Percentiles rank a stretch among this genome's conserved stretches.
phyloP scores from a whole-genome alignment of 2,888 invertebrate genomes.

The Eupithecia subumbrata region DNA sequence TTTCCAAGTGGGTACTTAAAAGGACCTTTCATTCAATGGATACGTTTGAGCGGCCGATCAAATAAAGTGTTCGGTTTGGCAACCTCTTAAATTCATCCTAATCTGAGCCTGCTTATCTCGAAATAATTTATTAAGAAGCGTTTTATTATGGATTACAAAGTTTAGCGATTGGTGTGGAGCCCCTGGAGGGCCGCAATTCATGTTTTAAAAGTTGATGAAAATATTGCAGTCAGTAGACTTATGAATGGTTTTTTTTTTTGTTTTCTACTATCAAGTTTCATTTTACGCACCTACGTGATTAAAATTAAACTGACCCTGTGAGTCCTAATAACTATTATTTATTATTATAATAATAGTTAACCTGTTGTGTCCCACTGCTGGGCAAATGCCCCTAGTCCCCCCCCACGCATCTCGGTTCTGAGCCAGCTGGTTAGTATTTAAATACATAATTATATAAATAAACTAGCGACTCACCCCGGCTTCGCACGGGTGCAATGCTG shows the following conservation, averaged over 20 bases:
- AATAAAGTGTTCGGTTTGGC: slow-evolving; percentile 30
- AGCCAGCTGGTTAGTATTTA: no score
- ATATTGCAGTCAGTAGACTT: not conserved
- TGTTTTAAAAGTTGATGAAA: slow-evolving; percentile 30
- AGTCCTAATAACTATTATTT: no score
- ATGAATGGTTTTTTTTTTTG: not conserved
- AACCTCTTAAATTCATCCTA: slow-evolving; percentile 37
- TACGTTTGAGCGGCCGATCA: slow-evolving; percentile 24
- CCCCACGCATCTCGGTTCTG: no score
- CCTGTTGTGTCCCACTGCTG: no score
- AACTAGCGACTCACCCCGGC: no score
- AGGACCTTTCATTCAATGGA: slow-evolving; percentile 13
- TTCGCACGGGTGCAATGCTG: no score
- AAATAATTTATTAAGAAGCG: slow-evolving; percentile 52
- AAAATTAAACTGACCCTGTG: no score
- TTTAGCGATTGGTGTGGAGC: slow-evolving; percentile 43
- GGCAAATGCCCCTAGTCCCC: no score
- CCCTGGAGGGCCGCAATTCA: slow-evolving; percentile 42
- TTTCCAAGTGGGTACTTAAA: slow-evolving; percentile 1
- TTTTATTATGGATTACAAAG: slow-evolving; percentile 54
- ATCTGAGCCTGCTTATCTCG: slow-evolving; percentile 39
- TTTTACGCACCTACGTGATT: no score
- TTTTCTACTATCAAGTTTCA: not conserved
- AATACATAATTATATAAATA: no score
- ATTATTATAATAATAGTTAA: no score